Conservation (phyloP, 2,888 invertebrate species). For the Lasioglossum villosulum region DNA sequence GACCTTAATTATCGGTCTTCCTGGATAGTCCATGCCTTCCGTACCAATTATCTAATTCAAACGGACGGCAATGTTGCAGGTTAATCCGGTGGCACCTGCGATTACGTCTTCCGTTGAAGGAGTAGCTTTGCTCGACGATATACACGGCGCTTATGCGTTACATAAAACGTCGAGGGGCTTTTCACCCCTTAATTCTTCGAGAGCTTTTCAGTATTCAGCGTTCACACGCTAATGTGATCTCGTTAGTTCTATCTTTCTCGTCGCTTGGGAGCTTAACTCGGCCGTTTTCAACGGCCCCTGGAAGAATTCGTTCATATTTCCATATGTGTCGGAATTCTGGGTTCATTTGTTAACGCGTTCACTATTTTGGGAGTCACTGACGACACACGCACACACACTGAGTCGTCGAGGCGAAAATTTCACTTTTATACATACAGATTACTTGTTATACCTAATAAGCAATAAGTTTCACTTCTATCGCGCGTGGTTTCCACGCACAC, state of each 20-base stretch:
- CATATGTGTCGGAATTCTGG: no score
- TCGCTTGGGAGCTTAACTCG: not conserved
- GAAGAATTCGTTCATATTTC: no score
- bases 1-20: conserved; percentile 68
- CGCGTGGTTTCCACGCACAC: no score
- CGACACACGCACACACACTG: no score
- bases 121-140: not conserved
- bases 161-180: conserved; percentile 22
- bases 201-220: conserved; percentile 30
- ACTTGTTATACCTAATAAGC: no score
- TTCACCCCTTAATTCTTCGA: conserved; percentile 12
- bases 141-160: not conserved
- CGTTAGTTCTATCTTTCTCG: not conserved
- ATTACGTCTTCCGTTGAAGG: not conserved
- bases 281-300: no score
- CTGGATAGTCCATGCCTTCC: conserved; percentile 14
- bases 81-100: conserved; percentile 4
- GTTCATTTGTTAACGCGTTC: no score
- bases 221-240: not conserved
- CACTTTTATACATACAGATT: no score
- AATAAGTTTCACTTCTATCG: no score
- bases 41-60: conserved; percentile 6
- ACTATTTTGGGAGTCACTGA: no score
- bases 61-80: not conserved
- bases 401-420: no score